Conservation (phyloP, 2,113 vertebrate genomes). For the Garra rufa region DNA sequence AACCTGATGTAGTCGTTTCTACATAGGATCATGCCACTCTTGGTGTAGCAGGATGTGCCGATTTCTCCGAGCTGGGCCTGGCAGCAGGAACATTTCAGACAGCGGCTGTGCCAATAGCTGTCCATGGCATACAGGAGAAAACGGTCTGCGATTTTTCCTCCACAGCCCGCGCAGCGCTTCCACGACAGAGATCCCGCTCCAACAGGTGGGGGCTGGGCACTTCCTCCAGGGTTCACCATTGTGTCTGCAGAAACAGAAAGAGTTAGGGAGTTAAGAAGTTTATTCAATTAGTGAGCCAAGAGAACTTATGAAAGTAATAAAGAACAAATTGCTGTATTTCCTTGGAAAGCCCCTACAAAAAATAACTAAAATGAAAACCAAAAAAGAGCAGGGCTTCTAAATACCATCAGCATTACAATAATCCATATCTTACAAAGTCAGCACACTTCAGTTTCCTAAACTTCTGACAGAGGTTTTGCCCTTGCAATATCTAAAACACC, state of each 20-base stretch:
- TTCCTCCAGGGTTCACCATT: constrained; percentile 98
- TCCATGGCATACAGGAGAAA: constrained; percentile 99
- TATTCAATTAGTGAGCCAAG: no score
- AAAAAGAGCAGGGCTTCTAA: background rate
- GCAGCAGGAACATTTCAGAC: constrained; percentile 99
- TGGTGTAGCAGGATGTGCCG: constrained; percentile 98
- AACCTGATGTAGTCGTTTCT: constrained; percentile 99
- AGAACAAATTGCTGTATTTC: no score
- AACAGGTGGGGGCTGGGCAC: constrained; percentile 89
- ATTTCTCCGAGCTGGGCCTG: constrained; percentile 99
- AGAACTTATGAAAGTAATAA: background rate
- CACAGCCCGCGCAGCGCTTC: constrained; percentile 96
- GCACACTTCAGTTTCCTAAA: background rate
- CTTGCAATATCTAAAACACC: constrained; percentile 15
- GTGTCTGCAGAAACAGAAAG: constrained; percentile 66
- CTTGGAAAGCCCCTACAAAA: no score
- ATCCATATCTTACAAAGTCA: background rate
- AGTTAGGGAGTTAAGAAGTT: background rate
- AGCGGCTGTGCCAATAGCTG: constrained; percentile 99
- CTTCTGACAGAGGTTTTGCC: background rate
- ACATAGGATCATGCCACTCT: constrained; percentile 99
- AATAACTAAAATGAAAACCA: no score
- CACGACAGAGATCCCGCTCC: constrained; percentile 92
- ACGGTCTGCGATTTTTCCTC: constrained; percentile 97
- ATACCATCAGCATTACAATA: background rate